Base-by-base conservation (phyloP, 2,888 invertebrate genomes). In the Cheilosia vernalis region DNA sequence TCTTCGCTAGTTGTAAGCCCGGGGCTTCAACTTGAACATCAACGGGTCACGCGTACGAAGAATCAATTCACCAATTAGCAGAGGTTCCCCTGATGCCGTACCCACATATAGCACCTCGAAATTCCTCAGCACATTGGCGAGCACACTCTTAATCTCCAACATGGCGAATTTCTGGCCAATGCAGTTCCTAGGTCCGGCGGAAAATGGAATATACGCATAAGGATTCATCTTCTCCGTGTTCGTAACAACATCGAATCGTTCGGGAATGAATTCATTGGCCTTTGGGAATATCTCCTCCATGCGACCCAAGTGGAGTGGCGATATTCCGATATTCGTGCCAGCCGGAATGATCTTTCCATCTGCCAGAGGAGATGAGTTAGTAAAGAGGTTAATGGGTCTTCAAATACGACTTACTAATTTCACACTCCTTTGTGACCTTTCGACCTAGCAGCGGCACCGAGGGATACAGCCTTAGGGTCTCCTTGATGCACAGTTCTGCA, bases 131-230 rank as follows among this genome's bases (percentile, higher is more conserved):
- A 92, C 89, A 88, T 92, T 92, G 0, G 90, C 88, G 4, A 90
- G 88, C 24, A 91, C 87, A 6, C 90, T 90, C 85, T 92, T 92
- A 4, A 91, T 90, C 88, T 92, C 92, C 30, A 92, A 76, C 87
- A 92, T 89, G 33, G 92, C 92, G 69, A 92, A 92, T 77, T 91
- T 91, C 78, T 92, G 92, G 0, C 92, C 92, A 87, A 92, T 92
- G 78, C 92, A 92, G 87, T 92, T 92, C 5, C 92, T 90, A 9
- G 92, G 90, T 0, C 92, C 92, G 0, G 92, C 92, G 17, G 91
- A 91, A 60, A 92, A 92, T 5, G 92, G 92, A 73, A 92, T 91
- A 78, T 90, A 92, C 2, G 90, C 90, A 72, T 90, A 92, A 0
- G 92, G 91, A 87, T 91, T 92, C 30, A 89, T 88, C 78, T 90